Base-by-base conservation (phyloP, 2,113 vertebrate genomes). In the Apteryx mantelli region DNA sequence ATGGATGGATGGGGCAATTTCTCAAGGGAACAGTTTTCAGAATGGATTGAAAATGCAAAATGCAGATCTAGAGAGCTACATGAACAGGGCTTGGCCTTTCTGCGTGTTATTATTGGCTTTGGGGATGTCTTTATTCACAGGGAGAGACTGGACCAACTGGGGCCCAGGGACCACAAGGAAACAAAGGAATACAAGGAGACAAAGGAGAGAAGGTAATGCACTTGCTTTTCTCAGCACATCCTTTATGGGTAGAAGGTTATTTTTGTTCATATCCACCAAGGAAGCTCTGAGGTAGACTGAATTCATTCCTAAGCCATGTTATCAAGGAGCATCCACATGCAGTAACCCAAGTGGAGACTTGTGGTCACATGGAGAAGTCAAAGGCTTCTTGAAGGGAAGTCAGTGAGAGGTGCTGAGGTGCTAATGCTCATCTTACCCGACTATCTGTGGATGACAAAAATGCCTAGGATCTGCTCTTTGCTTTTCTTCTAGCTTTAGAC, bases 151-250 rank as follows among this genome's bases (percentile, higher is more conserved):
- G 99, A 87, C 98, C 98, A 14, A 76, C 96, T 2, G 99, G 99
- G 20, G 95, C 97, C 13, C 48, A 81, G 5, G 99, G 99, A 16
- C 97, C 97, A 3, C 98, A 96, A 93, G 99, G 99, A 83, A 81
- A 97, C n/a, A 98, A 98, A 88, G 99, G 99, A 53, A 96, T 95
- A 7, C 98, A 96, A 86, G 99, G 99, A 93, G 97, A 97, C 94
- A 99, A 99, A 96, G 99, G 99, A 97, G 98, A 98, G 24, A 99
- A 99, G 99, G 99, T 99, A 97, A 88, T 0, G 4, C 3, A 2
- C 2, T 34, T 34, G 11, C 11, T 12, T 73, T 60, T 71, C 34
- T 61, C 8, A 3, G 21, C 2, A 1, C 8, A 8, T 77, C 63
- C n/a, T 73, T 48, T 34, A 3, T 48, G 28, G 16, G 17, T 58